A percentile compares a stretch with the other conserved stretches of the same genome.
Evolutionary conservation across 2,797 vertebrate genomes (phyloP).

Genomic region (Monodelphis domestica): DNA sequence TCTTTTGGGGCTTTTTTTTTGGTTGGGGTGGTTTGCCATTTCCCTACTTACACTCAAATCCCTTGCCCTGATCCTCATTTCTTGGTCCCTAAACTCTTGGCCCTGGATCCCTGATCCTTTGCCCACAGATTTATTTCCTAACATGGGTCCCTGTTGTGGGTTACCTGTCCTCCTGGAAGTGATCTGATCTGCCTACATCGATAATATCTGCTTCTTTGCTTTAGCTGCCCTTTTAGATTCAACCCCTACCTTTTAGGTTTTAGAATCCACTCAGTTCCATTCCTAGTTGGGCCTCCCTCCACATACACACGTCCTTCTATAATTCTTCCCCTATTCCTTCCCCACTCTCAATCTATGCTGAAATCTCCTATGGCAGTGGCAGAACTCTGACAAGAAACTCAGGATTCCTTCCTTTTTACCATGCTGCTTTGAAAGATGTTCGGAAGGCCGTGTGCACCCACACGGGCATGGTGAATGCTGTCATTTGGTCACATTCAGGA

Average conservation of each 20-base stretch:
- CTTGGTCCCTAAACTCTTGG: background rate
- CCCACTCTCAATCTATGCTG: background rate
- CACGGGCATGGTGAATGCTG: background rate
- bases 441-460: background rate
- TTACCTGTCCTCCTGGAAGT: background rate
- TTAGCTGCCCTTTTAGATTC: background rate
- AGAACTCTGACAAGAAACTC: background rate
- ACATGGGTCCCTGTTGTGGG: no score
- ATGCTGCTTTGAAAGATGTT: background rate
- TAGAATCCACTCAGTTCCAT: background rate
- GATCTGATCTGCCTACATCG: fast-evolving
- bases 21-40: no score
- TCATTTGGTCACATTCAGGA: slow-evolving; percentile 64
- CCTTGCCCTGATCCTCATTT: background rate
- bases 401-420: background rate
- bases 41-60: background rate
- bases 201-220: background rate
- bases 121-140: background rate
- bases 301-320: background rate
- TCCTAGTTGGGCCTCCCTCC: background rate
- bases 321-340: background rate
- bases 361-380: background rate
- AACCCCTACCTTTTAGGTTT: background rate
- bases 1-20: no score
- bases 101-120: background rate